A percentile compares a stretch with the other conserved stretches of the same genome.
Conservation (phyloP, 2,113 vertebrate genomes). For the Barnardius zonarius region DNA sequence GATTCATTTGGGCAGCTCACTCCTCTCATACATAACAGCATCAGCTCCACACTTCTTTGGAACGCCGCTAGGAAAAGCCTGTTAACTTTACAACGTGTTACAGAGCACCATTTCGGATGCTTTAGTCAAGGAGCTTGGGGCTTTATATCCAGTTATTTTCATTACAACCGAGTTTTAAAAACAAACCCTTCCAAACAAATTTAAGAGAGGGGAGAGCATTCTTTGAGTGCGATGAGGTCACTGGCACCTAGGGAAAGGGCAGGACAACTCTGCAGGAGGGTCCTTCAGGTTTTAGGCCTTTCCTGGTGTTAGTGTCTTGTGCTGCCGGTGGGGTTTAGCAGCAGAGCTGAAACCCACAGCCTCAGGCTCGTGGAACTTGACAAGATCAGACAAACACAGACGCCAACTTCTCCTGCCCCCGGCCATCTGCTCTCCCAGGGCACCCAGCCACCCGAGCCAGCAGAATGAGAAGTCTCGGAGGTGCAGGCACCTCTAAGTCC, state of each 20-base stretch:
- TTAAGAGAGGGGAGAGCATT: neutral
- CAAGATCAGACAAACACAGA: accelerated
- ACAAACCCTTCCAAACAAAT: neutral
- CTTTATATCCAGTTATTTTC: neutral
- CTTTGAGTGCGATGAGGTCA: neutral
- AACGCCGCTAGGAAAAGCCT: neutral
- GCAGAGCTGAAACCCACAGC: neutral
- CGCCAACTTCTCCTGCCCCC: accelerated
- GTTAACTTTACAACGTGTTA: neutral
- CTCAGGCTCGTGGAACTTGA: neutral
- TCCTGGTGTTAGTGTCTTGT: accelerated
- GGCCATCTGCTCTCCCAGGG: neutral
- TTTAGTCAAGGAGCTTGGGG: neutral
- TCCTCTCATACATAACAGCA: neutral
- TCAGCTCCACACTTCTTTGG: neutral
- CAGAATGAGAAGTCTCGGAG: neutral
- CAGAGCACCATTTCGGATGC: neutral
- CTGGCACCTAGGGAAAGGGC: neutral
- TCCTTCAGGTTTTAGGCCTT: neutral
- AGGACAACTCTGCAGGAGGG: neutral
- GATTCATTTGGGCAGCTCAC: neutral
- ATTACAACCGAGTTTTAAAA: neutral
- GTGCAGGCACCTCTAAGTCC: neutral
- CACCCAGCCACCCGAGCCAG: neutral
- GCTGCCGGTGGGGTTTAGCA: neutral